Evolutionary conservation across 2,797 vertebrate species (phyloP), one percentile per base, ranked within the genome.

Genomic region (Borostomias antarcticus): DNA sequence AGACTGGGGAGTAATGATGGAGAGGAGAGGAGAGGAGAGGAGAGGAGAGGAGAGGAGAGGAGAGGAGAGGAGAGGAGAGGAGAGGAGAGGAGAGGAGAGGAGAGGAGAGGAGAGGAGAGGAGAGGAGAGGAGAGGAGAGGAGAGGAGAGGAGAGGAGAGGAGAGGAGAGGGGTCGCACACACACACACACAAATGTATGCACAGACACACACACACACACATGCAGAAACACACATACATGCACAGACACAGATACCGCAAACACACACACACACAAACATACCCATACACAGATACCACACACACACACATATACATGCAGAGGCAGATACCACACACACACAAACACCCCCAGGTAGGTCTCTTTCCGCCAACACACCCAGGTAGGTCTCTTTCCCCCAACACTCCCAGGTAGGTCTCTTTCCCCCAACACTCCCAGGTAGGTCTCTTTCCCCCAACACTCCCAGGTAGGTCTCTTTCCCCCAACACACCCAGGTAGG

Each of bases 181-280:
- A n/a, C n/a, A n/a, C n/a, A n/a, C n/a, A n/a, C n/a, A n/a, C n/a
- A n/a, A n/a, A n/a, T n/a, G n/a, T n/a, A n/a, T n/a, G 52, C 62
- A 47, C 62, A 76, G 68, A 78, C 69, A 68, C 7, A 32, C 25
- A 21, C 17, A 32, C 47, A 54, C 32, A 50, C 45, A 35, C 35
- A 40, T 19, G 32, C 53, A n/a, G n/a, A 56, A 57, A 80, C 60
- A 75, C 26, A 58, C 26, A 71, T 51, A 63, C 48, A 28, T 13
- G n/a, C 53, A 58, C 64, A 64, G 1, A 57, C 11, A 11, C 4
- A 53, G 11, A 54, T 26, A 45, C 63, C 63, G 58, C 25, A 33
- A 54, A 63, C 58, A 74, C 68, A 74, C 72, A 80, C 66, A 63
- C 74, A 72, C 70, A 64, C 70, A 57, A 67, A 54, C 51, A n/a